These are phyloP conservation scores for Ooceraea biroi DNA, from an alignment of 1,140 invertebrate genomes.

Conservation along the genomic window DNA sequence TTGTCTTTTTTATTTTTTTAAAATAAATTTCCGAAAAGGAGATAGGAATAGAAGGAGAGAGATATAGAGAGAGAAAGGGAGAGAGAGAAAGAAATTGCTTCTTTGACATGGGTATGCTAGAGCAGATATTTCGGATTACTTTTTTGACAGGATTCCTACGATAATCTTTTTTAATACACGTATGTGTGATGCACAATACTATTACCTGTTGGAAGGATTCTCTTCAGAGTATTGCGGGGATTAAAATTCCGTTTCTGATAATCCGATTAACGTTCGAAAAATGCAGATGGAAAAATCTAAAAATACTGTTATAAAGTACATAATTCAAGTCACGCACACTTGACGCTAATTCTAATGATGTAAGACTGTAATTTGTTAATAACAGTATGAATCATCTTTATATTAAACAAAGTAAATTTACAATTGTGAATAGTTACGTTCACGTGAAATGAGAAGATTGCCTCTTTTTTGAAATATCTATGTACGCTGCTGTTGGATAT, in stretches of 20 bases:
- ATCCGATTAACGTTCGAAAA: neutral
- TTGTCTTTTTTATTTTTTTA: neutral
- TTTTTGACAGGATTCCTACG: neutral
- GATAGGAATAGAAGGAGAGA: neutral
- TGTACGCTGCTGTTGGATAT: neutral
- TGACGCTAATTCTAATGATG: neutral
- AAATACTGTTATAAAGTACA: neutral
- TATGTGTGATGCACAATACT: neutral
- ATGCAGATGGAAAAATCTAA: neutral
- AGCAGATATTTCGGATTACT: slow-evolving; percentile 1
- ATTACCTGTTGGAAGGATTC: neutral
- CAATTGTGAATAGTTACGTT: neutral
- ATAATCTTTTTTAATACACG: neutral
- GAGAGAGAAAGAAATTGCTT: neutral
- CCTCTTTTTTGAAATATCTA: neutral
- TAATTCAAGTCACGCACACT: neutral
- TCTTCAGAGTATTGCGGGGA: neutral
- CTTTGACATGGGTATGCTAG: neutral
- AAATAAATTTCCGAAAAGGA: neutral
- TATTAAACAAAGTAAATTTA: neutral
- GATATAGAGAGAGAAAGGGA: neutral
- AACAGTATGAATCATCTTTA: neutral
- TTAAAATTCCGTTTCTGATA: slow-evolving; percentile 4
- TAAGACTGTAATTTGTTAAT: slow-evolving; percentile 2
- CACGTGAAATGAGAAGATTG: neutral